Evolutionary conservation across 37 sponge, comb jelly and placozoan genomes (phyloP), one percentile per base, ranked within the genome.

Genomic region (Halichondria panicea): DNA sequence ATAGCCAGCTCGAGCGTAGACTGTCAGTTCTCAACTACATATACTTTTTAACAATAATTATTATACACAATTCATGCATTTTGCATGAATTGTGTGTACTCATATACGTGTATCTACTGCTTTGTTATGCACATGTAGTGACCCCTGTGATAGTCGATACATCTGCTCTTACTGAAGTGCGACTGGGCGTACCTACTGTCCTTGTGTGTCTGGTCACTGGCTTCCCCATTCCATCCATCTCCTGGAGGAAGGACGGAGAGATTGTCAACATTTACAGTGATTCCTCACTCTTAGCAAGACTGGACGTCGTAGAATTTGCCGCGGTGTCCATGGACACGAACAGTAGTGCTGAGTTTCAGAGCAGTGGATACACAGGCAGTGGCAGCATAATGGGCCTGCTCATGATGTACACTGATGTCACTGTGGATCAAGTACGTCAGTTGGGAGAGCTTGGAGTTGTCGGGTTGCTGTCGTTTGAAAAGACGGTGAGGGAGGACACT

Each of bases 141-240:
- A 24, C 68, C 11, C 91, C 91, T 7, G 43, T 84, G 0, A 55
- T 90, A n/a, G 21, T 42, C 3, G 28, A 41, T 2, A 66, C 67
- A 33, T 90, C 86, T 33, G 28, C 31, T 39, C 36, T 45, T 15
- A 66, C 28, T 21, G 66, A 55, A 42, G 57, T 55, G 27, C 46
- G 63, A 42, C 45, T 86, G 27, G 22, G 15, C 21, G 31, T 39
- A 8, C 44, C 80, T 21, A 38, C 50, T 15, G 42, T 21, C 40
- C 74, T 86, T 21, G 54, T 70, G 44, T 86, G 87, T 58, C 59
- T 66, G 18, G 69, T 68, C 60, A 80, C 75, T 73, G 87, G 87
- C 44, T 80, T 55, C 41, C 87, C 87, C 50, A 43, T 71, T n/a
- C 75, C 81, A 28, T 68, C 32, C 53, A 43, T 86, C 58, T 22